Base-by-base conservation (phyloP, 2,888 invertebrate species). In the Amphipoea lucens region DNA sequence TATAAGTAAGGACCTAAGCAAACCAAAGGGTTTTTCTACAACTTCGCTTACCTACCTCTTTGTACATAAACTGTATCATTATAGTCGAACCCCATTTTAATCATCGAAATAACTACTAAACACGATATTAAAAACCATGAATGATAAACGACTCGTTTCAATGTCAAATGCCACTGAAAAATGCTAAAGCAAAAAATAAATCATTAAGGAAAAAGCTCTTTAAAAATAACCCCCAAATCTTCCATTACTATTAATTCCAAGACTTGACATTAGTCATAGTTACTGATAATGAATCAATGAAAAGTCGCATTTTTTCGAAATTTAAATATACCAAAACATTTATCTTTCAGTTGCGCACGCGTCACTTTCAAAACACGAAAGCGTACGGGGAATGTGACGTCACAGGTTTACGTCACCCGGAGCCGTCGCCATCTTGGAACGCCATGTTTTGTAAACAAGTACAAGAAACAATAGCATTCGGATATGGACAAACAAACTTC, bases 361-460 rank as follows among this genome's bases (percentile, higher is more conserved):
- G 92, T 87, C 90, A 83, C 78, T 90, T 89, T 90, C 89, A 89
- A 89, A 91, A 92, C 91, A 91, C 82, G 82, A 88, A 83, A 83
- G 84, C 86, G 83, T 93, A 90, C 90, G 81, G 69, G 79, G 94
- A 93, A 92, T 57, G 84, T 93, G 92, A 93, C 95, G 95, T 93
- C 92, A 92, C 67, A 29, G 36, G 45, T 51, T 93, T 90, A 93
- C 94, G 95, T 94, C 93, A 94, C 79, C 66, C 71, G 76, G 51
- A 80, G 77, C 36, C 76, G 66, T 80, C 74, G 89, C 91, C 91
- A 90, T 91, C 57, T 88, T 89, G 94, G 93, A 92, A 94, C 92
- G 93, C 91, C 65, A 80, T 95, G 92, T 96, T 95, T 95, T 85
- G 91, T 92, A 94, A 95, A 95, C 90, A 94, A 83, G 80, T 62